Evolutionary conservation across 2,113 vertebrate genomes (phyloP).

Genomic region (Prinia subflava): DNA sequence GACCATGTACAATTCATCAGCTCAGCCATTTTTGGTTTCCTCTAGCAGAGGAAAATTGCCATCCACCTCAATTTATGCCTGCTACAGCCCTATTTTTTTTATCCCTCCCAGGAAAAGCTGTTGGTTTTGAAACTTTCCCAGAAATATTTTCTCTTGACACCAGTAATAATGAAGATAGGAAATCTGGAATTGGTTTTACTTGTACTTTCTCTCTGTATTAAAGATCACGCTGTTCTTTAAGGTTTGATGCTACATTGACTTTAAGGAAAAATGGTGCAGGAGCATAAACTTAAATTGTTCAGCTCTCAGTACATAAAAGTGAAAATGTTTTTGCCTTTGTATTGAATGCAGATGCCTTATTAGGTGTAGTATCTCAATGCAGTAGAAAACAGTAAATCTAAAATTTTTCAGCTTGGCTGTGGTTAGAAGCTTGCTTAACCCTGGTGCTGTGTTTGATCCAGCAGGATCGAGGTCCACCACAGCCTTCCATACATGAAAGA

Average conservation of each 20-base stretch:
- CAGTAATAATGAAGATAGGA: background rate
- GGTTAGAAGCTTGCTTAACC: background rate
- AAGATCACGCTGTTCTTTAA: background rate
- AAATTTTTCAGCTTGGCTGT: background rate
- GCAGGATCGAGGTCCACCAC: conserved; percentile 72
- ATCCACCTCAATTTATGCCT: background rate
- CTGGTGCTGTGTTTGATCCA: background rate
- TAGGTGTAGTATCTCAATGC: background rate
- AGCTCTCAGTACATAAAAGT: background rate
- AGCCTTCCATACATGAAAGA: conserved; percentile 62
- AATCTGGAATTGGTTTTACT: background rate
- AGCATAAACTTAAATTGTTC: background rate
- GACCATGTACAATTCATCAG: background rate
- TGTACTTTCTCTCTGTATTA: background rate
- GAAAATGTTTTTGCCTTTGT: background rate
- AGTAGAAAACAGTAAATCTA: background rate
- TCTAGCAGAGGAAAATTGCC: background rate
- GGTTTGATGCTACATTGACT: background rate
- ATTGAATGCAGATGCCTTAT: background rate
- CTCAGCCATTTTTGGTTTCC: background rate
- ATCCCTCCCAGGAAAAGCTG: background rate
- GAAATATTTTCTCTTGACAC: background rate
- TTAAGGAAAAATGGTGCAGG: background rate
- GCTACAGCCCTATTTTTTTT: background rate
- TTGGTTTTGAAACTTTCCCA: background rate